These are phyloP conservation scores for Acrocephalus arundinaceus DNA, from an alignment of 2,113 vertebrate genomes.

Conservation along the genomic window DNA sequence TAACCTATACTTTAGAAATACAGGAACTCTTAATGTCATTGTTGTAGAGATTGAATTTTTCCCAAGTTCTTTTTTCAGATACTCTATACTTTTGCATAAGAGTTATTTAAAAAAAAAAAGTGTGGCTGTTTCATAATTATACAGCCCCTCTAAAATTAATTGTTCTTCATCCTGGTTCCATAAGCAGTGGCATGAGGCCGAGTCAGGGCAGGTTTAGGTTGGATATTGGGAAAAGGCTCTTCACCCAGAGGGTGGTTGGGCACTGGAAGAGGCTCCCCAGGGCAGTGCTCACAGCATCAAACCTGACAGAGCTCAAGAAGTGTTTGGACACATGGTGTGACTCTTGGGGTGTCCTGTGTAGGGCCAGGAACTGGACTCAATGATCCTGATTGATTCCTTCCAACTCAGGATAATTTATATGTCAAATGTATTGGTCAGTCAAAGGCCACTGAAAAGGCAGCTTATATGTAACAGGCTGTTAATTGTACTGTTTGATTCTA, in stretches of 20 bases:
- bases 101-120: too few relatives aligned
- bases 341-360: neutral
- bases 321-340: neutral
- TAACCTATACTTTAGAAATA: neutral
- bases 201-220: neutral
- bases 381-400: neutral
- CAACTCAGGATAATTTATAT: neutral
- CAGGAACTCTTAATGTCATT: neutral
- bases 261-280: neutral
- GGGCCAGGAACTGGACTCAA: neutral
- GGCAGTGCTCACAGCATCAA: neutral
- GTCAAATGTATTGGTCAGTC: neutral
- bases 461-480: neutral
- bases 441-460: neutral
- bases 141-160: neutral
- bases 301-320: fast-evolving
- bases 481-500: neutral
- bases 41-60: neutral
- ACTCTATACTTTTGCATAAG: too few relatives aligned
- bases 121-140: neutral
- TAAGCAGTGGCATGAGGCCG: too few relatives aligned
- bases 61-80: neutral
- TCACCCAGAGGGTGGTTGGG: fast-evolving
- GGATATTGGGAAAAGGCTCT: neutral
- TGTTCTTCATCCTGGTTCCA: neutral